A percentile compares a stretch with the other conserved stretches of the same genome.
Evolutionary conservation across 2,888 invertebrate genomes (phyloP).

Genomic region (Lepidochitona cinerea): DNA sequence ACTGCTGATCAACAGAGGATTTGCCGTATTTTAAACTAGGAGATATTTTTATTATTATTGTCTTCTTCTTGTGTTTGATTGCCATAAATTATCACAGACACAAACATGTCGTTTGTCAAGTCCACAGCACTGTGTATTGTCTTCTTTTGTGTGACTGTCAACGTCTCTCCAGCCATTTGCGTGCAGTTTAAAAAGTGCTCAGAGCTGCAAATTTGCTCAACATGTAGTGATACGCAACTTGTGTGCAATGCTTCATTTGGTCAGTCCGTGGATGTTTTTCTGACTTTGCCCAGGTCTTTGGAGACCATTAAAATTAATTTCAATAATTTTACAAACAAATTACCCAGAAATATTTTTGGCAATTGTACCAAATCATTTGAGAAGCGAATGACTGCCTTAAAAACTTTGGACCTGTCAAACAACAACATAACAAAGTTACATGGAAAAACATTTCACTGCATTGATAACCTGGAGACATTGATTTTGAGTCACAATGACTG

Average conservation of each 20-base stretch:
- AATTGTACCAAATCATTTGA: slow-evolving; percentile 26
- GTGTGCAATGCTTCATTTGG: neutral
- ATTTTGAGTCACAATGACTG: slow-evolving; percentile 39
- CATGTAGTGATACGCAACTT: neutral
- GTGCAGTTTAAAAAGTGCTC: no score
- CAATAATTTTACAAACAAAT: slow-evolving; percentile 28
- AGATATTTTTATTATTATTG: no score
- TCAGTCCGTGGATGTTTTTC: neutral
- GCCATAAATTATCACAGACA: no score
- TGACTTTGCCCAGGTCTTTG: slow-evolving; percentile 2
- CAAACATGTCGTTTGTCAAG: no score
- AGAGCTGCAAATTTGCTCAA: no score
- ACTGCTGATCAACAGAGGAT: no score
- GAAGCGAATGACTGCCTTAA: slow-evolving; percentile 9
- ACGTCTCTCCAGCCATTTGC: no score
- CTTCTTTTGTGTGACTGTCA: no score
- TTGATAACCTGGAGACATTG: slow-evolving; percentile 30
- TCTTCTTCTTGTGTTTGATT: no score
- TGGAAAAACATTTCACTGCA: slow-evolving; percentile 46
- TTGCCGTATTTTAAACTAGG: no score
- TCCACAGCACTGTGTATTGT: no score
- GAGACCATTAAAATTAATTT: slow-evolving; percentile 30
- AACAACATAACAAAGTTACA: slow-evolving; percentile 38
- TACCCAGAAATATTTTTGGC: slow-evolving; percentile 39
- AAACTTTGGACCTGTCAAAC: slow-evolving; percentile 28